Base-by-base conservation (phyloP, 2,888 invertebrate species). In the Axea sp. region DNA sequence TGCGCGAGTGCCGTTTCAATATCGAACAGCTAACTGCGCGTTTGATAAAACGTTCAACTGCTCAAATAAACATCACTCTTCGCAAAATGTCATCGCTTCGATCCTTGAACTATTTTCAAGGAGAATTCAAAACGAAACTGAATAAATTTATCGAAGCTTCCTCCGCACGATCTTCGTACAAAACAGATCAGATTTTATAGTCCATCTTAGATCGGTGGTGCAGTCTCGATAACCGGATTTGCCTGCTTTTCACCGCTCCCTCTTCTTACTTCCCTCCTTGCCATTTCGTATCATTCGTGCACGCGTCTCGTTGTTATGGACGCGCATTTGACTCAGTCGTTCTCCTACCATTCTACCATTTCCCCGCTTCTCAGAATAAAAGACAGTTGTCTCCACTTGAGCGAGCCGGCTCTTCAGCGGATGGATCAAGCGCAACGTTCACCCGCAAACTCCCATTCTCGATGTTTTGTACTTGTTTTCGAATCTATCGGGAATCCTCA, bases 141-240 rank as follows among this genome's bases (percentile, higher is more conserved):
- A 53, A 33, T 33, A 59, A 60, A 60, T 30, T 15, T 22, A 26
- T 17, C 22, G 30, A 9, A 3, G 12, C 9, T 24, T 31, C 0
- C 19, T 47, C 12, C 11, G 28, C 8, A 6, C 2, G 41, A 64
- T 62, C 12, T 15, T 28, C 17, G 39, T n/a, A 43, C 43, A 55
- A 65, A 53, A 53, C 64, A 45, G 65, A 53, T 65, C 28, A 55
- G 53, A 65, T 65, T 45, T 65, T 65, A 55, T 65, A 65, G 65
- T 65, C 35, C 45, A 45, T 45, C 45, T 45, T 45, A 55, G 53
- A 65, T 65, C 53, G 43, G 65, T 43, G 43, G 65, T 9, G 45
- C 43, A 45, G 53, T 45, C 65, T 55, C 15, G 17, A 43, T 39
- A 64, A 64, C 64, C 64, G 64, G 64, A 53, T 64, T 31, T 9